Conservation (phyloP, 1,140 invertebrate genomes). For the Ooceraea biroi region DNA sequence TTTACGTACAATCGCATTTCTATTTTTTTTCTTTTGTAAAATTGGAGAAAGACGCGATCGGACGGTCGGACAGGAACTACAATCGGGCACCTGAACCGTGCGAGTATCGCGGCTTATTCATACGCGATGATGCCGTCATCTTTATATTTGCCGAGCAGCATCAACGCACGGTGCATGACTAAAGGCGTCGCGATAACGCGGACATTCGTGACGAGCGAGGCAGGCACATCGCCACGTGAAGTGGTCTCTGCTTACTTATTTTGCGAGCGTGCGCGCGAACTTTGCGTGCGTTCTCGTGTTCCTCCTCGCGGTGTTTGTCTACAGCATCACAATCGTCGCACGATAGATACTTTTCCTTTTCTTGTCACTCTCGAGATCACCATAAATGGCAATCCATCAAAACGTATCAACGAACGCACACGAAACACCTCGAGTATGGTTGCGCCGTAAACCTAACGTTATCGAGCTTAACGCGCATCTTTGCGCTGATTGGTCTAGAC, state of each 20-base stretch:
- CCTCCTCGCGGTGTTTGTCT: conserved; percentile 8
- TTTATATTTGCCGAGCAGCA: conserved; percentile 78
- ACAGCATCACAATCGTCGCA: conserved; percentile 77
- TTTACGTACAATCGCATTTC: conserved; percentile 20
- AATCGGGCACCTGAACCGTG: not conserved
- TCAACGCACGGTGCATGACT: conserved; percentile 25
- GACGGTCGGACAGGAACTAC: not conserved
- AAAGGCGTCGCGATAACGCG: not conserved
- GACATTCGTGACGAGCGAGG: not conserved
- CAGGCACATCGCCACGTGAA: too few relatives aligned
- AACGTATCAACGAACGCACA: conserved; percentile 55
- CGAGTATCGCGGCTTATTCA: conserved; percentile 58
- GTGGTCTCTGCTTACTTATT: conserved; percentile 37
- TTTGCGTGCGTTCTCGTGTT: conserved; percentile 29
- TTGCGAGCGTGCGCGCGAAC: conserved; percentile 2
- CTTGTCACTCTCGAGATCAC: conserved; percentile 78
- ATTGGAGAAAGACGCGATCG: not conserved
- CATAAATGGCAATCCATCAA: conserved; percentile 84
- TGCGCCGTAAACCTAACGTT: too few relatives aligned
- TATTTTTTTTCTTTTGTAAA: not conserved
- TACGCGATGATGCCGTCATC: conserved; percentile 79
- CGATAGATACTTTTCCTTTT: conserved; percentile 72
- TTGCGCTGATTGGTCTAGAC: too few relatives aligned
- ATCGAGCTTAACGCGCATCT: too few relatives aligned
- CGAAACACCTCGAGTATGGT: too few relatives aligned